A percentile compares a stretch with the other conserved stretches of the same genome.
Evolutionary conservation across 2,797 vertebrate species (phyloP).

Genomic region (Balearica regulorum): DNA sequence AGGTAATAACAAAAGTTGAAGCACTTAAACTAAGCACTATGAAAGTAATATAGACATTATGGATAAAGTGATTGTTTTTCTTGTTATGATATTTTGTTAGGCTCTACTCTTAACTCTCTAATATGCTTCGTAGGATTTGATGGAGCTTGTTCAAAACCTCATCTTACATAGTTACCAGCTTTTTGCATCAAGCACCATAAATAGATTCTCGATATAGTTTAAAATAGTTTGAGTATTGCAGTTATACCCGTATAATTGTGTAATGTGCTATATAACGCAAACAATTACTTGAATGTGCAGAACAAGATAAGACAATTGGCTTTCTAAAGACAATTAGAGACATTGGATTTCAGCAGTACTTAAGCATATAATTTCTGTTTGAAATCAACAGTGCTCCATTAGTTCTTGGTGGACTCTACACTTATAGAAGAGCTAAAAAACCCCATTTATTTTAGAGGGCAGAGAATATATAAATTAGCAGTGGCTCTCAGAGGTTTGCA

Average conservation of each 20-base stretch:
- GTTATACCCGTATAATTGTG: background rate
- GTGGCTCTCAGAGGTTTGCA: background rate
- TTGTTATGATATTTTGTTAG: background rate
- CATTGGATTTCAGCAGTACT: background rate
- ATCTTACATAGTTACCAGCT: background rate
- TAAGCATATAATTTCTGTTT: background rate
- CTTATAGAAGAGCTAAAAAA: background rate
- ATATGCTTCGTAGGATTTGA: constrained; percentile 13
- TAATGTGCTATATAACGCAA: background rate
- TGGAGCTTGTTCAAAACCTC: constrained; percentile 6
- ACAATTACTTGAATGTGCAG: background rate
- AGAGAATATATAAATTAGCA: background rate
- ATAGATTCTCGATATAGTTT: background rate
- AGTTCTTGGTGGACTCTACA: background rate
- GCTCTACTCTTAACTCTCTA: background rate
- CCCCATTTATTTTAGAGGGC: background rate
- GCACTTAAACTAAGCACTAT: background rate
- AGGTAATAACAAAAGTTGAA: constrained; percentile 10
- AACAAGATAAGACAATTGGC: background rate
- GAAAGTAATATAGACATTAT: background rate
- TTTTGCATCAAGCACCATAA: background rate
- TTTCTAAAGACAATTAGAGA: background rate
- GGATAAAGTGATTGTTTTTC: constrained; percentile 1
- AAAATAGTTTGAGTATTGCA: background rate
- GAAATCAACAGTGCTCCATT: background rate